Conservation (phyloP, 2,888 invertebrate genomes). For the Hyalella azteca region DNA sequence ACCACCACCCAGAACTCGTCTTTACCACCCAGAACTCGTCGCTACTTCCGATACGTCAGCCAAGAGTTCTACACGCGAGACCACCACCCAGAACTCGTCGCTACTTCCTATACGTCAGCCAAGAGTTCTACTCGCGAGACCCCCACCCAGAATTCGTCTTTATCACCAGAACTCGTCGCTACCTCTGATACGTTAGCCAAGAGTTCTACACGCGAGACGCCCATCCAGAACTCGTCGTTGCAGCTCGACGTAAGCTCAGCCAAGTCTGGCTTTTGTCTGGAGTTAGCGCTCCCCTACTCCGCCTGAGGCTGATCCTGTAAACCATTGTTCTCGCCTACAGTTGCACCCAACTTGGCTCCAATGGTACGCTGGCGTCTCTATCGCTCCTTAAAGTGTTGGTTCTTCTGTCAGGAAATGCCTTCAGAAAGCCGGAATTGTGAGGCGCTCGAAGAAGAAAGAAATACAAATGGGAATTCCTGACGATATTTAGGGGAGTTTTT, state of each 20-base stretch:
- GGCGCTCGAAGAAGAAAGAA: neutral
- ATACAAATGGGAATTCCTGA: constrained; percentile 28
- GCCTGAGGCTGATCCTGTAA: constrained; percentile 20
- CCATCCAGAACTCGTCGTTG: too few relatives aligned
- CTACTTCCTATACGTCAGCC: too few relatives aligned
- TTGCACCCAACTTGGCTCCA: constrained; percentile 5
- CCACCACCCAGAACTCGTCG: too few relatives aligned
- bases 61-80: too few relatives aligned
- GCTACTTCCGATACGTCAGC: too few relatives aligned
- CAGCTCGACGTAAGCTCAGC: neutral
- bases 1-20: too few relatives aligned
- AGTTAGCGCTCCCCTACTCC: neutral
- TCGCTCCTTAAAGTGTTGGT: constrained; percentile 32
- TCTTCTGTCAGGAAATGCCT: constrained; percentile 13
- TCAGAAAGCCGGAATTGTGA: constrained; percentile 23
- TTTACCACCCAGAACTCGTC: too few relatives aligned
- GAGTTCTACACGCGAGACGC: too few relatives aligned
- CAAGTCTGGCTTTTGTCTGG: neutral
- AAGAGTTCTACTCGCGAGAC: too few relatives aligned
- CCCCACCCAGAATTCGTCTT: too few relatives aligned
- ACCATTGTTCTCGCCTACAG: constrained; percentile 30
- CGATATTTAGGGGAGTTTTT: constrained; percentile 9
- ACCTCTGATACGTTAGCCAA: too few relatives aligned
- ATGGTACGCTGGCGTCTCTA: neutral
- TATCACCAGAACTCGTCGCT: too few relatives aligned